These are phyloP conservation scores for Sander vitreus DNA, from an alignment of 2,113 vertebrate species.

Conservation along the genomic window DNA sequence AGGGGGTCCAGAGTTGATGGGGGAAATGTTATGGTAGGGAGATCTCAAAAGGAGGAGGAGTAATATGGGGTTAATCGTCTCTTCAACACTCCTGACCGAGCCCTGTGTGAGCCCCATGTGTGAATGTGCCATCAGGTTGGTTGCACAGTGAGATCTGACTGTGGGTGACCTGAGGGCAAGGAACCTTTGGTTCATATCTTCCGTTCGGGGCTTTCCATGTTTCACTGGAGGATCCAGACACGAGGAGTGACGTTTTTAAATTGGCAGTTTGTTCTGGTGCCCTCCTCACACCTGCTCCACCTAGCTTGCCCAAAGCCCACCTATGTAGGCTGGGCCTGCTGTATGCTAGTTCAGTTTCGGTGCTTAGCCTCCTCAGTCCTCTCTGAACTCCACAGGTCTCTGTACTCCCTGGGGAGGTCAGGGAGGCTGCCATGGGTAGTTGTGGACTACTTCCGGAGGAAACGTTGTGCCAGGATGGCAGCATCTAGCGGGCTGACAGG, in stretches of 20 bases:
- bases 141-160: conserved; percentile 72
- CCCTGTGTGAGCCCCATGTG: conserved; percentile 33
- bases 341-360: conserved; percentile 44
- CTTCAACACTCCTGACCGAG: conserved; percentile 55
- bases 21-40: conserved; percentile 53
- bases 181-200: conserved; percentile 70
- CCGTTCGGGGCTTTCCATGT: conserved; percentile 41
- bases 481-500: conserved; percentile 96
- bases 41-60: conserved; percentile 26
- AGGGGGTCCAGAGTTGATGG: conserved; percentile 71
- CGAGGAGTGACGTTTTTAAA: conserved; percentile 42
- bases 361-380: conserved; percentile 27
- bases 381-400: conserved; percentile 44
- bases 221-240: conserved; percentile 53
- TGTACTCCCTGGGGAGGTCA: conserved; percentile 28
- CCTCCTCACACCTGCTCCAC: conserved; percentile 32
- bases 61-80: conserved; percentile 43
- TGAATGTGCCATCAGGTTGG: conserved; percentile 43
- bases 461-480: conserved; percentile 95
- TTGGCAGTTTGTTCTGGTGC: conserved; percentile 50
- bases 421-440: conserved; percentile 43
- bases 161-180: conserved; percentile 62
- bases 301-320: conserved; percentile 42
- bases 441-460: conserved; percentile 90
- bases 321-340: conserved; percentile 4